Evolutionary conservation across 2,888 invertebrate species (phyloP), one percentile per base, ranked within the genome.

Genomic region (Spilosoma lubricipeda): DNA sequence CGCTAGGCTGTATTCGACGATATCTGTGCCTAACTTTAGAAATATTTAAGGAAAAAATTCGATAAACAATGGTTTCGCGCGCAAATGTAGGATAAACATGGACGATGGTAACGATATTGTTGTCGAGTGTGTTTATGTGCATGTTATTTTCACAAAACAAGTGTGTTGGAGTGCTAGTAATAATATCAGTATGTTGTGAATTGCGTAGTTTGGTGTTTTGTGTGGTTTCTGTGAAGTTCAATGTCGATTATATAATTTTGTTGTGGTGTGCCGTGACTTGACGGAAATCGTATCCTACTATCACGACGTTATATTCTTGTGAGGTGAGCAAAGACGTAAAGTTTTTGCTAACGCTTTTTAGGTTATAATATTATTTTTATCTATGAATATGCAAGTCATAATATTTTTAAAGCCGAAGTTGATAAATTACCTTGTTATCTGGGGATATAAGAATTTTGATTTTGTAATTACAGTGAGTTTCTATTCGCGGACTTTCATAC

Each of bases 241-340:
- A 89, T 90, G 90, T 80, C 88, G 82, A 85, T 94, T 94, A 94
- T 90, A 88, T 94, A 94, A 94, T 91, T 85, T 87, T 87, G 82
- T 83, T 87, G 88, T 86, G 87, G 77, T 85, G 78, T 74, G 65
- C 56, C 59, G 72, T 27, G 76, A 71, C 72, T 71, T 67, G 70
- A 73, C 74, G 78, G 66, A 69, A 65, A 75, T 75, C 67, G 11
- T 72, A 20, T 68, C 42, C 11, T 59, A 69, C 64, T 74, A 73
- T 71, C 74, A 73, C 76, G 70, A 59, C 68, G 67, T 36, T 79
- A 45, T 65, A 68, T 71, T 59, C 20, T 72, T 70, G 56, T 30
- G 71, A 82, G 76, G 79, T 81, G 75, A 81, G 76, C 76, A 66
- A 68, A 72, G 64, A 73, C 71, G 66, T 52, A 39, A 42, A 9